Conservation (phyloP, 2,888 invertebrate species). For the Orthosia gothica region DNA sequence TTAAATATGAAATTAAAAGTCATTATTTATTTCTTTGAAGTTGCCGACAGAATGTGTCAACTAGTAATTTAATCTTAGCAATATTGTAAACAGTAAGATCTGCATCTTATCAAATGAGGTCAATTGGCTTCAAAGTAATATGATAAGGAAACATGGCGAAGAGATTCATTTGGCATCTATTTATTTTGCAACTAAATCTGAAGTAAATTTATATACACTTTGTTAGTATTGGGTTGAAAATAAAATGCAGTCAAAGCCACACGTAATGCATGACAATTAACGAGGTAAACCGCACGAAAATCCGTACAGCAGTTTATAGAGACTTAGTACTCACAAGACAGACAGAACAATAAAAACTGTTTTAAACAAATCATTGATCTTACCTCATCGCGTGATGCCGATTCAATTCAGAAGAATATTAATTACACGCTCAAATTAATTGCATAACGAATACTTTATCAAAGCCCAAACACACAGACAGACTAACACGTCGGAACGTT, state of each 20-base stretch:
- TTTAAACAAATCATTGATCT: conserved; percentile 47
- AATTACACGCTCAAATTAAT: conserved; percentile 66
- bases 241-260: background rate
- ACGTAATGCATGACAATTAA: conserved; percentile 3
- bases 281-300: conserved; percentile 36
- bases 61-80: conserved; percentile 15
- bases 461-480: conserved; percentile 53
- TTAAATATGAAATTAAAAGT: conserved; percentile 39
- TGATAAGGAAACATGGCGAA: conserved; percentile 24
- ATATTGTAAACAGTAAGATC: conserved; percentile 30
- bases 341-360: conserved; percentile 21
- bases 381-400: conserved; percentile 60
- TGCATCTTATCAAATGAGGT: conserved; percentile 45
- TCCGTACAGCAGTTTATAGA: background rate
- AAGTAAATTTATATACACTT: background rate
- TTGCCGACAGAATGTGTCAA: conserved; percentile 34
- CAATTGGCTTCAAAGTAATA: conserved; percentile 32
- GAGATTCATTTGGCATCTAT: background rate
- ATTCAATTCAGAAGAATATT: conserved; percentile 43
- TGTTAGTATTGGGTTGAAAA: background rate
- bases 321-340: background rate
- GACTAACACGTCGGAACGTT: conserved; percentile 73
- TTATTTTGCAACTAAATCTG: background rate
- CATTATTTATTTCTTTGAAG: conserved; percentile 37
- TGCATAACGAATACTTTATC: conserved; percentile 53